phyloP scores from a whole-genome alignment of 2,888 invertebrate species.

The Spatulosminthurus flaviceps region DNA sequence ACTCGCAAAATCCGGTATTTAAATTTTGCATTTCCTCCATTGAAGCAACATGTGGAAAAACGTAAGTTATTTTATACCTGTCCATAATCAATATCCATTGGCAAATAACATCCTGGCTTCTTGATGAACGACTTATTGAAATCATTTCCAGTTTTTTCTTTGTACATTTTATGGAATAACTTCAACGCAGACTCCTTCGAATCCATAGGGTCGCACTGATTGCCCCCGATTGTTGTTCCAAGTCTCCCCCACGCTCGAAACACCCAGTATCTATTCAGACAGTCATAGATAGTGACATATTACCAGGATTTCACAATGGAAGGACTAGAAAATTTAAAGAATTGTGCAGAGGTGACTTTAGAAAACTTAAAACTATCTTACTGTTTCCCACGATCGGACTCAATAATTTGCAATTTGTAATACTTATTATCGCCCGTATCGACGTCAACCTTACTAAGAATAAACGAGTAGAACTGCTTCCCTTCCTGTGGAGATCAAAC shows the following conservation, averaged over 20 bases:
- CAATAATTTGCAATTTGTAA: constrained; percentile 91
- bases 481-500: constrained; percentile 64
- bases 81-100: constrained; percentile 90
- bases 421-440: constrained; percentile 88
- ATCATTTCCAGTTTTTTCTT: constrained; percentile 83
- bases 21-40: no score
- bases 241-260: constrained; percentile 97
- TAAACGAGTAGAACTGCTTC: constrained; percentile 77
- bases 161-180: constrained; percentile 74
- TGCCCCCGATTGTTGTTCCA: constrained; percentile 89
- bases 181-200: constrained; percentile 71
- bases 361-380: constrained; percentile 7
- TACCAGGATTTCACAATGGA: not conserved
- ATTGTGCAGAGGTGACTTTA: no score
- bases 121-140: constrained; percentile 80
- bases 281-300: no score
- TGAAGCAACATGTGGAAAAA: no score
- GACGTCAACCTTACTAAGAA: constrained; percentile 86
- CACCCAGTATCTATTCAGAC: constrained; percentile 73
- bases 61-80: constrained; percentile 66
- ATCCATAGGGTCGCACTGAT: constrained; percentile 71
- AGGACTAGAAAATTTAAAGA: no score
- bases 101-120: constrained; percentile 79
- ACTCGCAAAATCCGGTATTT: no score
- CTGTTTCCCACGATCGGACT: constrained; percentile 72